phyloP scores from a whole-genome alignment of 2,113 vertebrate genomes.

The Cranoglanis bouderius region DNA sequence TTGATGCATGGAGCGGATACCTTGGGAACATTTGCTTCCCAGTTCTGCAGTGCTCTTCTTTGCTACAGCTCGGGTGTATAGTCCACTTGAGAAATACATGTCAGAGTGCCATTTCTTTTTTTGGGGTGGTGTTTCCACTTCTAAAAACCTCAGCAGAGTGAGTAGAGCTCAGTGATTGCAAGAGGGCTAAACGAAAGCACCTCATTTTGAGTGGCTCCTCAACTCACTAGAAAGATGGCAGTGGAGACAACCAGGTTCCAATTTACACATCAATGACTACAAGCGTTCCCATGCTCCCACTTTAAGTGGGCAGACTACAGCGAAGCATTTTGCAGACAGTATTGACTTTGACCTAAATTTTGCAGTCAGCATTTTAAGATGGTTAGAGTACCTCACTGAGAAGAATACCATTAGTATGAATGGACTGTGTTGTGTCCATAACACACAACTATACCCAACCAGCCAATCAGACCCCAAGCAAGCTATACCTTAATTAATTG shows the following conservation, averaged over 20 bases:
- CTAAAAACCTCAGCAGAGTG: not conserved
- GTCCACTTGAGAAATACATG: not conserved
- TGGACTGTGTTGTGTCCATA: not conserved
- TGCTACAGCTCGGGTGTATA: not conserved
- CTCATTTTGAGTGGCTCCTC: slow-evolving; percentile 3
- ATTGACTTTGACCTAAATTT: not conserved
- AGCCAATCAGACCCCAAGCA: not conserved
- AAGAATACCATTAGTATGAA: not conserved
- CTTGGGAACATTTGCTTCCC: not conserved
- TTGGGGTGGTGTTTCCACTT: not conserved
- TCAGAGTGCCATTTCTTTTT: not conserved
- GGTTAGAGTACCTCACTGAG: not conserved
- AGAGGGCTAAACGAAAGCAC: not conserved
- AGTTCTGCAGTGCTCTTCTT: not conserved
- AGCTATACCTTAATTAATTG: not conserved
- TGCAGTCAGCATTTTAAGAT: not conserved
- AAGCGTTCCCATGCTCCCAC: not conserved
- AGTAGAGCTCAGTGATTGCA: not conserved
- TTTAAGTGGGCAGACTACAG: not conserved
- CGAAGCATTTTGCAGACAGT: not conserved
- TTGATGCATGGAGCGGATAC: not conserved
- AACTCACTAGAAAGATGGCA: not conserved
- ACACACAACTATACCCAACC: not conserved
- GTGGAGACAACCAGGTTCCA: not conserved
- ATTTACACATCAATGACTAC: slow-evolving; percentile 31